Base-by-base conservation (phyloP, 2,888 invertebrate species). In the Criorhina ranunculi region DNA sequence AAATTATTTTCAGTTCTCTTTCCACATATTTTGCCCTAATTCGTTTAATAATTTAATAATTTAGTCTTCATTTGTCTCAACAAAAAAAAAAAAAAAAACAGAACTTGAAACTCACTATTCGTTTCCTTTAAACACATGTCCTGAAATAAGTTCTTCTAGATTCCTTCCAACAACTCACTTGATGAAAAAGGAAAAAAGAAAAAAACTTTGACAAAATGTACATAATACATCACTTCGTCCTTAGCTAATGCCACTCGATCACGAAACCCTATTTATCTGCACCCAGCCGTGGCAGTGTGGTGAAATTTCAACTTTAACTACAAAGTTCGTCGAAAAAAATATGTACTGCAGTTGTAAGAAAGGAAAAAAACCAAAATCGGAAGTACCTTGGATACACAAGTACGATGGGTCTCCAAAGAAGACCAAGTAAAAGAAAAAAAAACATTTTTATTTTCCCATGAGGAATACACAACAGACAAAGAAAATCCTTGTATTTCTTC, bases 181-280 rank as follows among this genome's bases (percentile, higher is more conserved):
- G 57, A 69, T 15, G 46, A 53, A 44, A 70, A 59, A 35, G 19
- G 49, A 35, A 46, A 29, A 51, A 57, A 53, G 60, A 76, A 73
- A 69, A 67, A 77, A 83, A 73, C 44, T 73, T 78, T 69, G 77
- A 78, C 73, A 83, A 69, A 83, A 77, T 73, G 67, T 69, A 78
- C 73, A 78, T 40, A 83, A 83, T 83, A 83, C 78, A 83, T 83
- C 83, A 83, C 78, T 73, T 78, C 67, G 73, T 78, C 78, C 73
- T 78, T 78, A 67, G 73, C 62, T 83, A 83, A 83, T 83, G 73
- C 83, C 12, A 73, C 78, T 78, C 73, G 78, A 83, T 83, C 83
- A 83, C 83, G 83, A 62, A 78, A 69, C 66, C 67, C 51, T 46
- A 83, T 83, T 78, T 83, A 78, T 83, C 77, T 77, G 72, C 60